Conservation (phyloP, 2,888 invertebrate genomes). For the Bellardia bayeri region DNA sequence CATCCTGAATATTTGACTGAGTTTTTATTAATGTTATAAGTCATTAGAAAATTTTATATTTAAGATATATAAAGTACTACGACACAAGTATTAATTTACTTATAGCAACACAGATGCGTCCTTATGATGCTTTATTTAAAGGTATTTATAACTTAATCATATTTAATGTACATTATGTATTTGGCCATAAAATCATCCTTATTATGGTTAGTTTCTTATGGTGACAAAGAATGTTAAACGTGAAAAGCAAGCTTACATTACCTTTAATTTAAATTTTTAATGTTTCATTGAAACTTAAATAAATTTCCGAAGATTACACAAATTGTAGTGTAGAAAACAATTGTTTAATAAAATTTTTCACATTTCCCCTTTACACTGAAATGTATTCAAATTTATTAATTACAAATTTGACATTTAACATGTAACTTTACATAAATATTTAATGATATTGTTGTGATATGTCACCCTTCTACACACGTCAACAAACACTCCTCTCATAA, state of each 20-base stretch:
- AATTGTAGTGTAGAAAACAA: too few relatives aligned
- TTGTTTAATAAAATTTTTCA: not conserved
- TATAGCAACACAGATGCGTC: not conserved
- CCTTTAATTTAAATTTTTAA: too few relatives aligned
- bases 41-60: not conserved
- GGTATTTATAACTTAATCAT: not conserved
- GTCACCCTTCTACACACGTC: not conserved
- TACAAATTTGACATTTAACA: slow-evolving; percentile 26
- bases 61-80: not conserved
- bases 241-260: not conserved
- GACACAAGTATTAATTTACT: too few relatives aligned
- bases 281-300: too few relatives aligned
- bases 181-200: not conserved
- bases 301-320: too few relatives aligned
- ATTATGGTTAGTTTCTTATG: not conserved
- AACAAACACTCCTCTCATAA: not conserved
- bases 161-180: not conserved
- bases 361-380: not conserved
- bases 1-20: not conserved
- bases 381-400: slow-evolving; percentile 11
- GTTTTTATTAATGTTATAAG: not conserved
- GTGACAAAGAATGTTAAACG: not conserved
- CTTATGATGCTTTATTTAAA: too few relatives aligned
- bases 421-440: not conserved
- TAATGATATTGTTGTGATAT: not conserved